Conservation (phyloP, 2,113 vertebrate species). For the Austrofundulus limnaeus region DNA sequence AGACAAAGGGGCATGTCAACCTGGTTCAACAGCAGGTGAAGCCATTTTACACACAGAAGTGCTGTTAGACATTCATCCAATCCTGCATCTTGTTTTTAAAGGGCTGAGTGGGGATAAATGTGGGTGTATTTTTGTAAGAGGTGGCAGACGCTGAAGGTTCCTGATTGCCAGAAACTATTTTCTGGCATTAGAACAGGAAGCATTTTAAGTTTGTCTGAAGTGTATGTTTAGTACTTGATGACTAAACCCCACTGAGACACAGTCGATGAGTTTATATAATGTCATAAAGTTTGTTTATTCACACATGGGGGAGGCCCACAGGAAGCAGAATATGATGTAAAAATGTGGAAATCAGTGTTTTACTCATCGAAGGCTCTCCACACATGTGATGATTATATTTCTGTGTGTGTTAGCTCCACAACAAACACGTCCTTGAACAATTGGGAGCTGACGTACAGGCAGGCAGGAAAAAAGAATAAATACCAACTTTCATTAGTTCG, state of each 20-base stretch:
- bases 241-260: not conserved
- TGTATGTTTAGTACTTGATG: not conserved
- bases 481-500: not conserved
- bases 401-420: not conserved
- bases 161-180: conserved; percentile 13
- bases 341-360: not conserved
- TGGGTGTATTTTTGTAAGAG: not conserved
- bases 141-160: not conserved
- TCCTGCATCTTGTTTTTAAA: conserved; percentile 17
- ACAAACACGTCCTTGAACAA: not conserved
- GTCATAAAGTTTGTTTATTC: not conserved
- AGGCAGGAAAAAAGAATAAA: not conserved
- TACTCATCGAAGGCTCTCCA: not conserved
- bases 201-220: conserved; percentile 2
- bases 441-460: not conserved
- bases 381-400: not conserved
- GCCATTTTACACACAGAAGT: conserved; percentile 22
- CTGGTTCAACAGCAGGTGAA: conserved; percentile 35
- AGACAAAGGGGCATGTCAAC: conserved; percentile 36
- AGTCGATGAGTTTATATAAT: not conserved
- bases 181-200: conserved; percentile 12
- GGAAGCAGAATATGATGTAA: not conserved
- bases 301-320: not conserved
- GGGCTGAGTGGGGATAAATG: not conserved
- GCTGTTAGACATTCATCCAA: conserved; percentile 32